Percentiles rank a stretch among this genome's conserved stretches.
Conservation (phyloP, 2,888 invertebrate species). For the Stenchaetothrips biformis region DNA sequence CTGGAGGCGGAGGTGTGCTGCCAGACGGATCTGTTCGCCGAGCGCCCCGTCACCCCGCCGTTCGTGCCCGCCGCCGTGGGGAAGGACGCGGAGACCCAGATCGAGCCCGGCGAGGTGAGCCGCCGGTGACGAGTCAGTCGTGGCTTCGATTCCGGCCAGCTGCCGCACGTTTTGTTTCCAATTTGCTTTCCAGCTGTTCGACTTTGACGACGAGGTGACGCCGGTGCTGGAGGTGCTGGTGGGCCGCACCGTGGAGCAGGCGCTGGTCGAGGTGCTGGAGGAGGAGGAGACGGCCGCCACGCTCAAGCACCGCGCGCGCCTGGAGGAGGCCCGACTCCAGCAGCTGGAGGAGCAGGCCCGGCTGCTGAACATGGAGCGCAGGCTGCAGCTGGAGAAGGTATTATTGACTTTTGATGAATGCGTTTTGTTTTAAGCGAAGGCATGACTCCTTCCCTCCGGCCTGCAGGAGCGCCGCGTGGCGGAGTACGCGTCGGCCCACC, state of each 20-base stretch:
- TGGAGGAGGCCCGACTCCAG: slow-evolving; percentile 65
- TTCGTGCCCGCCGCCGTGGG: slow-evolving; percentile 77
- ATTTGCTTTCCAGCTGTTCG: slow-evolving; percentile 61
- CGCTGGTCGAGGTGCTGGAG: slow-evolving; percentile 82
- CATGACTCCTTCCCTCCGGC: not conserved
- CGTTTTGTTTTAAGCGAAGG: not conserved
- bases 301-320: slow-evolving; percentile 70
- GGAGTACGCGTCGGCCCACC: slow-evolving; percentile 61
- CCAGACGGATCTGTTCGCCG: slow-evolving; percentile 82
- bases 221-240: slow-evolving; percentile 85
- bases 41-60: slow-evolving; percentile 73
- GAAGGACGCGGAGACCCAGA: slow-evolving; percentile 77
- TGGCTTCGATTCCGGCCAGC: too few relatives aligned
- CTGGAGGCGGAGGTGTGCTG: slow-evolving; percentile 71
- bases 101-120: slow-evolving; percentile 79
- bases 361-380: slow-evolving; percentile 71
- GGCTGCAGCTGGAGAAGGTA: slow-evolving; percentile 63
- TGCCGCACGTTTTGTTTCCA: too few relatives aligned
- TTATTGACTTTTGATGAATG: not conserved
- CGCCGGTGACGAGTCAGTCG: not conserved
- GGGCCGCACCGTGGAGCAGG: slow-evolving; percentile 84
- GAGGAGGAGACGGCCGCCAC: slow-evolving; percentile 85
- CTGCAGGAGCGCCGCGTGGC: slow-evolving; percentile 62
- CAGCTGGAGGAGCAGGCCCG: slow-evolving; percentile 78
- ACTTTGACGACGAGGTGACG: slow-evolving; percentile 87